Percentiles rank a stretch among this genome's conserved stretches.
Conservation (phyloP, 2,797 vertebrate genomes). For the Synaphobranchus kaupii region DNA sequence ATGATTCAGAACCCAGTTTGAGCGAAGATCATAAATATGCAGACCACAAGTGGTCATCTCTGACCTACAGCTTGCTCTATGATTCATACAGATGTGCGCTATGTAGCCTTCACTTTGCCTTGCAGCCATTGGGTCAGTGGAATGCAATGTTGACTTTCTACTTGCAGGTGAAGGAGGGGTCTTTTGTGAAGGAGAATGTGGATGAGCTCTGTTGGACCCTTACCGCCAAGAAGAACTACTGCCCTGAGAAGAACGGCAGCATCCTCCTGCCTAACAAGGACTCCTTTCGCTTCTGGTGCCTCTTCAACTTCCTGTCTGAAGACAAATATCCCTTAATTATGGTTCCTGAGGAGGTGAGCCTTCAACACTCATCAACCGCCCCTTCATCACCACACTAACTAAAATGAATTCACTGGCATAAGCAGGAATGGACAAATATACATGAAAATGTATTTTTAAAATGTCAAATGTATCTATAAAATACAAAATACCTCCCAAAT, state of each 20-base stretch:
- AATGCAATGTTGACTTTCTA: not conserved
- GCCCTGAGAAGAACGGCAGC: constrained; percentile 74
- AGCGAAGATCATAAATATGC: not conserved
- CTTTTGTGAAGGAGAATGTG: constrained; percentile 90
- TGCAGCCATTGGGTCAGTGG: not conserved
- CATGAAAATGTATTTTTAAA: not conserved
- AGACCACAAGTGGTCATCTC: not conserved
- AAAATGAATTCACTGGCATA: not conserved
- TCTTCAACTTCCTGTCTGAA: constrained; percentile 98
- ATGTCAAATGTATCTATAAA: not conserved
- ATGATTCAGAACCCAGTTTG: not conserved
- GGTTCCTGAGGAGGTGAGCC: constrained; percentile 91
- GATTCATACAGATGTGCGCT: not conserved
- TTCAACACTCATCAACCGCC: not conserved
- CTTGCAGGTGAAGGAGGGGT: constrained; percentile 87
- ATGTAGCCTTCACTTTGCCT: not conserved
- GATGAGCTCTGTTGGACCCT: constrained; percentile 98
- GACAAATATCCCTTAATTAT: constrained; percentile 98
- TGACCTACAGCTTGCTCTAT: not conserved
- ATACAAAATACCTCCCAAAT: not conserved
- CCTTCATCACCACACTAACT: not conserved
- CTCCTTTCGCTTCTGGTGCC: constrained; percentile 96
- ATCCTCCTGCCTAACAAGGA: constrained; percentile 81
- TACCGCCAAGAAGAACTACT: constrained; percentile 97
- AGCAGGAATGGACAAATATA: not conserved